Conservation (phyloP, 2,888 invertebrate species). For the Syrista parreyssii region DNA sequence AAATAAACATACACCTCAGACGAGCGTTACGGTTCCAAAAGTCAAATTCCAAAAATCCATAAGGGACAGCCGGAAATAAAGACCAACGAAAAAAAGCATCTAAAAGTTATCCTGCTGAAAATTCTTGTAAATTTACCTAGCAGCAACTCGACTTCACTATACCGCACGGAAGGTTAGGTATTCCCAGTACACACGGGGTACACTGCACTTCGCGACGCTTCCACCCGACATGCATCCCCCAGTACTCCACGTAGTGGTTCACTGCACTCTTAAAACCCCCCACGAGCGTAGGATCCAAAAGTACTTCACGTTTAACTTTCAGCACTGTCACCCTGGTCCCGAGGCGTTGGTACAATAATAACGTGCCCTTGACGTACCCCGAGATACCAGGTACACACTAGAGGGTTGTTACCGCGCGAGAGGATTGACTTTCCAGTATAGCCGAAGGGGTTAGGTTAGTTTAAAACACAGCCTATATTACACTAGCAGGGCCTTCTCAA, state of each 20-base stretch:
- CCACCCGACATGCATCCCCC: not conserved
- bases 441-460: not conserved
- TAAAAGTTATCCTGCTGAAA: not conserved
- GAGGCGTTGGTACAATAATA: not conserved
- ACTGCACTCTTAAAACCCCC: not conserved
- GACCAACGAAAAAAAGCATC: not conserved
- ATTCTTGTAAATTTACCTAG: not conserved
- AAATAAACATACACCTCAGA: not conserved
- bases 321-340: not conserved
- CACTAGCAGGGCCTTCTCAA: not conserved
- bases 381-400: not conserved
- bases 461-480: not conserved
- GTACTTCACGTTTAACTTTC: not conserved
- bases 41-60: not conserved
- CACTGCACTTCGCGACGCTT: not conserved
- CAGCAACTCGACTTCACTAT: not conserved
- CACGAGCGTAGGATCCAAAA: not conserved
- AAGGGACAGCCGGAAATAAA: not conserved
- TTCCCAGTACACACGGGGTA: not conserved
- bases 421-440: not conserved
- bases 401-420: not conserved
- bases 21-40: not conserved
- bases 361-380: not conserved
- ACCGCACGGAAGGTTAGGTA: not conserved
- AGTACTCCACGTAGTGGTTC: not conserved